These are phyloP conservation scores for Gobio gobio DNA, from an alignment of 2,113 vertebrate genomes.

Conservation along the genomic window DNA sequence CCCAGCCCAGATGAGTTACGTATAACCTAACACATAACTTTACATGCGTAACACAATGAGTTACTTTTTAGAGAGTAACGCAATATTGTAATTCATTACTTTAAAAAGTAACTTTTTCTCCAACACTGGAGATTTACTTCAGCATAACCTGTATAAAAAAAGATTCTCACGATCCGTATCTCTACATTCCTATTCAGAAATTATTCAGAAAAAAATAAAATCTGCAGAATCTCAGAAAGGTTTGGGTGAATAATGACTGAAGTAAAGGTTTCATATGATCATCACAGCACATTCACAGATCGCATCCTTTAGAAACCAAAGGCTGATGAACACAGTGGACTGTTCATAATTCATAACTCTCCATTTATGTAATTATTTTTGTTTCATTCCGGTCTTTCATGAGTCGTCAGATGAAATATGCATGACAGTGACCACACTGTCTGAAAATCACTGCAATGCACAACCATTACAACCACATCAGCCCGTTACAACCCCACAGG, in stretches of 20 bases:
- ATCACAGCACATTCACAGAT: background rate
- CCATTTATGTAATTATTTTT: background rate
- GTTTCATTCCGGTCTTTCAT: background rate
- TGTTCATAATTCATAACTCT: background rate
- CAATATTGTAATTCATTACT: no score
- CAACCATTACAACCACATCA: background rate
- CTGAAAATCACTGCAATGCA: conserved; percentile 42
- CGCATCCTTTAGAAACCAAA: background rate
- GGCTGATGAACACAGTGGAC: background rate
- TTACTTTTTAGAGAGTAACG: no score
- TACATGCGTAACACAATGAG: no score
- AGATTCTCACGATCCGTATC: background rate
- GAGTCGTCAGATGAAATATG: conserved; percentile 18
- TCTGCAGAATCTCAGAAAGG: background rate
- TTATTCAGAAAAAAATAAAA: background rate
- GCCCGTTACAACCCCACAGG: background rate
- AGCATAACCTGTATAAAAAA: conserved; percentile 4
- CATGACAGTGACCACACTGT: background rate
- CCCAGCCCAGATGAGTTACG: no score
- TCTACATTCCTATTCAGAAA: background rate
- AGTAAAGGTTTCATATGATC: background rate
- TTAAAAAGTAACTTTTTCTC: no score
- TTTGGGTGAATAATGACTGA: background rate
- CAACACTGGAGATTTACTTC: background rate
- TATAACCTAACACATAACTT: no score